Evolutionary conservation across 2,888 invertebrate genomes (phyloP), one percentile per base, ranked within the genome.

Genomic region (Syrista parreyssii): DNA sequence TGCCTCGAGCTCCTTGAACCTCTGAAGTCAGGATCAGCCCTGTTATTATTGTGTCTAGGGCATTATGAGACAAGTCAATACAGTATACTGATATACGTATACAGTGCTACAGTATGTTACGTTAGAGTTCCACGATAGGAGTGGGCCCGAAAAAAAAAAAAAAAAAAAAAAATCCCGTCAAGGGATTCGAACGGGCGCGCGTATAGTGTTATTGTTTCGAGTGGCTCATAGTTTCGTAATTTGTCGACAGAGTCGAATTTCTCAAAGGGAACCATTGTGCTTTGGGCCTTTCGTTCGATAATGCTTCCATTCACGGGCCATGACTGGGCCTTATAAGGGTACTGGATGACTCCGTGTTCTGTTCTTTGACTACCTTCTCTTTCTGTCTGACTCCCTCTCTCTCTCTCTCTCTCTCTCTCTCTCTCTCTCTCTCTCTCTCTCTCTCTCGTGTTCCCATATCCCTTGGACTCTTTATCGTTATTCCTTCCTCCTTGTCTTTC

Each of bases 161-260:
- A 40, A 40, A 15, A 15, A 15, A 40, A n/a, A n/a, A n/a, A n/a
- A n/a, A n/a, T n/a, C 15, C 40, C 40, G 15, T 15, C 40, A 15
- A 40, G 15, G 40, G 15, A 40, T 12, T 40, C 36, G 40, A 40
- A 40, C 40, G 40, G 40, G 40, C 40, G 69, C 30, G 30, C 69
- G 12, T 4, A 12, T 77, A 80, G 77, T 81, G 82, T 85, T 84
- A 87, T 86, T 88, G 88, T 89, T 88, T 88, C 82, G 81, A 76
- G 76, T 68, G 69, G 69, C 69, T 80, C 82, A 82, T 83, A 84
- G 81, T 86, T 86, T 83, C 83, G 86, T 83, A 86, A 88, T 89
- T 88, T 86, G 86, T 87, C 86, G 86, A 85, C 83, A 79, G 86
- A 84, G 84, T 89, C 86, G 84, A 86, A 88, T 89, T 88, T 87